Evolutionary conservation across 92 coral and sea anemone species (phyloP).

Genomic region (Scolanthus callimorphus): DNA sequence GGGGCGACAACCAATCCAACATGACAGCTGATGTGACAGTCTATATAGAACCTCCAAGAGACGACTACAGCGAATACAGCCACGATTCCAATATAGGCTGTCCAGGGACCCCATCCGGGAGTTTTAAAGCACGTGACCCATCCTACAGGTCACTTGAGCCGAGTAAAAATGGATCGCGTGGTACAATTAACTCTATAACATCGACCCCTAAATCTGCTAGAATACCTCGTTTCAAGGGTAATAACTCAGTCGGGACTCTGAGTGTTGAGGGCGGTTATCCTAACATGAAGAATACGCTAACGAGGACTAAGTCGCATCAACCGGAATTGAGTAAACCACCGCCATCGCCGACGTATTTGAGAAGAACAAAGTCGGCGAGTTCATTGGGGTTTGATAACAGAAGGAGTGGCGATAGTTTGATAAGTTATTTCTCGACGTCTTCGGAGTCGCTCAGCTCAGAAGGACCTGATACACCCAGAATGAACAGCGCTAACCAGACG

Average conservation of each 20-base stretch:
- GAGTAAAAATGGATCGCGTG: slow-evolving; percentile 48
- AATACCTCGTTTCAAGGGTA: slow-evolving; percentile 49
- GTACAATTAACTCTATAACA: slow-evolving; percentile 49
- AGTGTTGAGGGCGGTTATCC: slow-evolving; percentile 16
- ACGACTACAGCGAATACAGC: slow-evolving; percentile 32
- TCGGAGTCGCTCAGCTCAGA: slow-evolving; percentile 77
- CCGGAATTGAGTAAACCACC: slow-evolving; percentile 53
- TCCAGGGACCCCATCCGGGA: slow-evolving; percentile 49
- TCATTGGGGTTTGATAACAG: slow-evolving; percentile 70
- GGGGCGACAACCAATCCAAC: slow-evolving; percentile 35
- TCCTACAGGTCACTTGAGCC: slow-evolving; percentile 44
- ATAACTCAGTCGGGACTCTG: slow-evolving; percentile 42
- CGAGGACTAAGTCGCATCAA: slow-evolving; percentile 78
- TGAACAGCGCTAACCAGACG: not conserved
- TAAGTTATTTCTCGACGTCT: slow-evolving; percentile 60
- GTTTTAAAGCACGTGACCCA: slow-evolving; percentile 37
- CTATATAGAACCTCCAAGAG: slow-evolving; percentile 48
- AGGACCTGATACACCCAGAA: slow-evolving; percentile 18
- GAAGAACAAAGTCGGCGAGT: slow-evolving; percentile 74
- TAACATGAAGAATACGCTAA: slow-evolving; percentile 39
- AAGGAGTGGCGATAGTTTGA: slow-evolving; percentile 63
- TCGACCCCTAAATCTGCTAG: slow-evolving; percentile 72
- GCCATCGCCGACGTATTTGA: slow-evolving; percentile 33
- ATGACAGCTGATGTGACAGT: slow-evolving; percentile 45
- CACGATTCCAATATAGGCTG: slow-evolving; percentile 20